phyloP scores from a whole-genome alignment of 2,888 invertebrate species.

The Junonia oenone region DNA sequence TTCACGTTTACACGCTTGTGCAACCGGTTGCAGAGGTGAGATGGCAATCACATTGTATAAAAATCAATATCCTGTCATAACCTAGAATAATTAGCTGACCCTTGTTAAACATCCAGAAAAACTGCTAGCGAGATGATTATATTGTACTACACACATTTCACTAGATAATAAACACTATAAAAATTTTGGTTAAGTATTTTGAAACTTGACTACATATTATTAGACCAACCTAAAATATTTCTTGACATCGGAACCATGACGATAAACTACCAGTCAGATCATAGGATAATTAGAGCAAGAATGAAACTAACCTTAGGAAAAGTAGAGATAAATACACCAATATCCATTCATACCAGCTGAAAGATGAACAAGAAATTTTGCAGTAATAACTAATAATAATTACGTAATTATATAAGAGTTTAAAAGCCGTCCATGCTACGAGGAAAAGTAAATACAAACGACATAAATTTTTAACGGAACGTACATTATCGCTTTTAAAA shows the following conservation, averaged over 20 bases:
- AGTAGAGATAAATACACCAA: slow-evolving; percentile 8
- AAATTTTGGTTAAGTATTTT: no score
- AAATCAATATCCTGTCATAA: no score
- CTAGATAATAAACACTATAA: no score
- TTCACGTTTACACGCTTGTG: no score
- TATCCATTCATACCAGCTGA: background rate
- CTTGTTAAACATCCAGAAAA: no score
- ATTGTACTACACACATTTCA: no score
- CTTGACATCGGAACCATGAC: slow-evolving; percentile 13
- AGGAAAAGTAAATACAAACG: slow-evolving; percentile 3
- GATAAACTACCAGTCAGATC: no score
- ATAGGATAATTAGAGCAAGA: slow-evolving; percentile 13
- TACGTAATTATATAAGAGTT: no score
- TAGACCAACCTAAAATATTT: slow-evolving; percentile 9
- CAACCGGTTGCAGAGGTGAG: no score
- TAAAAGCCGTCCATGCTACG: background rate
- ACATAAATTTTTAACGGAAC: slow-evolving; percentile 14
- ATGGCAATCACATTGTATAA: no score
- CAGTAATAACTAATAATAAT: background rate
- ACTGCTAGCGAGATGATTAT: no score
- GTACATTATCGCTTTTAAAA: slow-evolving; percentile 5
- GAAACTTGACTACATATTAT: slow-evolving; percentile 21
- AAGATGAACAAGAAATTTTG: slow-evolving; percentile 6
- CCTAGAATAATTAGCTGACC: no score
- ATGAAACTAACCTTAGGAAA: slow-evolving; percentile 1